A percentile compares a stretch with the other conserved stretches of the same genome.
phyloP scores from a whole-genome alignment of 2,797 vertebrate species.

The Gambusia yucatana region DNA sequence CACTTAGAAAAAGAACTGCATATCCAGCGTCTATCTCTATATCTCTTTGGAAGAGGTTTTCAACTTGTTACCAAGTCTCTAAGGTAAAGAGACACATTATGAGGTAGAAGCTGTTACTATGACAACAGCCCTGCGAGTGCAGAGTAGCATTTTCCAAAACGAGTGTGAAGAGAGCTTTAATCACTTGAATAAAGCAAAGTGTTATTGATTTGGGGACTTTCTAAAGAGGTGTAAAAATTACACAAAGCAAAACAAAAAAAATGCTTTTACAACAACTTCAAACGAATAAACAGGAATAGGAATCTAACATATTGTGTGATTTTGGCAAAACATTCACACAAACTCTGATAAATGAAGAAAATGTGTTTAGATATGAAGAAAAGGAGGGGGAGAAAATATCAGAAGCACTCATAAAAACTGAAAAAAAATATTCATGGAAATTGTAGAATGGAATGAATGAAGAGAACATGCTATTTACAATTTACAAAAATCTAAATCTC shows the following conservation, averaged over 20 bases:
- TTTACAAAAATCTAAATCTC: background rate
- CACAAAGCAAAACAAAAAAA: background rate
- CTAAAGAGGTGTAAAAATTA: background rate
- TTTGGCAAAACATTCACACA: background rate
- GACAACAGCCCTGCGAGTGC: conserved; percentile 39
- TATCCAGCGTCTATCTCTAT: background rate
- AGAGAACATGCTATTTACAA: background rate
- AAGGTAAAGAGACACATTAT: conserved; percentile 24
- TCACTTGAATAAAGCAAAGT: background rate
- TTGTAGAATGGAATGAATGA: background rate
- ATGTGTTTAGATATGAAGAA: background rate
- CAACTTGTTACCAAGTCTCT: conserved; percentile 19
- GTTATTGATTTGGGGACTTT: background rate
- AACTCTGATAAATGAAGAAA: background rate
- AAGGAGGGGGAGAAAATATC: background rate
- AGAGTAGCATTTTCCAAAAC: conserved; percentile 5
- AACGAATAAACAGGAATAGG: background rate
- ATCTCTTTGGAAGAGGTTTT: background rate
- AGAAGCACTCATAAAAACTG: background rate
- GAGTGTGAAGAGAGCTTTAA: conserved; percentile 19
- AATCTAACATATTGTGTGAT: background rate
- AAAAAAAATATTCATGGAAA: background rate
- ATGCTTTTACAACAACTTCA: background rate
- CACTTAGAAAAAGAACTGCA: background rate
- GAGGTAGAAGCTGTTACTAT: conserved; percentile 61